Percentiles rank a stretch among this genome's conserved stretches.
phyloP scores from a whole-genome alignment of 2,888 invertebrate species.

The Tetranychus truncatus region DNA sequence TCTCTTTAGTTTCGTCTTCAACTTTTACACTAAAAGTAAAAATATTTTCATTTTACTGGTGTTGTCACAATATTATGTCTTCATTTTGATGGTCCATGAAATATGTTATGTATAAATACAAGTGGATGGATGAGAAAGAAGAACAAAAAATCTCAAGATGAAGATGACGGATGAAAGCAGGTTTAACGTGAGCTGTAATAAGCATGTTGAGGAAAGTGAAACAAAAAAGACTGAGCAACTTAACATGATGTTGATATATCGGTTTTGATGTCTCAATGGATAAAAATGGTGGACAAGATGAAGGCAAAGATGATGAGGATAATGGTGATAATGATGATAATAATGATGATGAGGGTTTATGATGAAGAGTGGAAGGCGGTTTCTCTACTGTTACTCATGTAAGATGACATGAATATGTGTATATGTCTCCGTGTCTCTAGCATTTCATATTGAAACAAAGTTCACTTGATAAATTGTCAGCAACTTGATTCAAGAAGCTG shows the following conservation, averaged over 20 bases:
- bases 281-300: not conserved
- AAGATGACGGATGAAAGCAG: not conserved
- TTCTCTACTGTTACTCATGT: no score
- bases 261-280: constrained; percentile 1
- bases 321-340: not conserved
- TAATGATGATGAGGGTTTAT: not conserved
- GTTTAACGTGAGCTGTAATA: not conserved
- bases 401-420: no score
- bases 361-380: no score
- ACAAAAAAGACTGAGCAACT: not conserved
- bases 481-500: no score
- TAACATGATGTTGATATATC: not conserved
- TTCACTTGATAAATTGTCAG: no score
- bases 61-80: not conserved
- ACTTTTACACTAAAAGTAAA: no score
- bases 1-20: no score
- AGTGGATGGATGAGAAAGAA: not conserved
- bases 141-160: not conserved
- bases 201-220: not conserved
- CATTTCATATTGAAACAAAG: no score
- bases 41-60: not conserved
- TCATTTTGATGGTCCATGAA: not conserved
- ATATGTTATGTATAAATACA: not conserved
- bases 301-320: not conserved
- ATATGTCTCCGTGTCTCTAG: no score